Conservation (phyloP, 2,888 invertebrate genomes). For the Auanema sp. region DNA sequence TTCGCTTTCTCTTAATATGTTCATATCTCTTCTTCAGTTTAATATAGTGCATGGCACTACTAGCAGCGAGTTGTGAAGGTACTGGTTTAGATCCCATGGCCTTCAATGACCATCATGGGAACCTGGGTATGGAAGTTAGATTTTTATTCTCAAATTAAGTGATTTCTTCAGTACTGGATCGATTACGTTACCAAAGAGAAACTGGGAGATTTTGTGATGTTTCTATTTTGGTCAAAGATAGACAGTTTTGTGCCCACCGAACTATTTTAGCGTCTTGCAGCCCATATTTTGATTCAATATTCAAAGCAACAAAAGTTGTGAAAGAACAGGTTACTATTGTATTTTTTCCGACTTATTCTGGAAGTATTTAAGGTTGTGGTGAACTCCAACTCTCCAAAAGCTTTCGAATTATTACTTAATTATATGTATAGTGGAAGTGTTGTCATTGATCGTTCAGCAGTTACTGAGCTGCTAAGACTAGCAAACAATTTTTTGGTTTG, state of each 20-base stretch:
- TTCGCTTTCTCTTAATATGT: too few species aligned
- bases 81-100: conserved; percentile 64
- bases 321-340: conserved; percentile 31
- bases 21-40: too few species aligned
- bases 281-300: conserved; percentile 73
- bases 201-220: conserved; percentile 72
- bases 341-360: too few species aligned
- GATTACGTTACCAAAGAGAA: conserved; percentile 69
- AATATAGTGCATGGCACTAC: neutral
- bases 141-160: neutral
- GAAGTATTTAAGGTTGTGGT: conserved; percentile 67
- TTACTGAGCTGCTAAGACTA: conserved; percentile 72
- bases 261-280: conserved; percentile 73
- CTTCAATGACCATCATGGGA: conserved; percentile 66
- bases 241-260: conserved; percentile 72
- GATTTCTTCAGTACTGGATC: conserved; percentile 64
- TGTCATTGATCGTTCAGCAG: conserved; percentile 71
- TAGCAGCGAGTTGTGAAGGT: conserved; percentile 51
- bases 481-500: conserved; percentile 73
- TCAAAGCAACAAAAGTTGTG: conserved; percentile 68
- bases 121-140: conserved; percentile 34
- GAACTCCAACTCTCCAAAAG: conserved; percentile 70
- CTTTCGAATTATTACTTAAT: conserved; percentile 71
- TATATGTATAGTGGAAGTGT: conserved; percentile 75
- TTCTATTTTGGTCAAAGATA: conserved; percentile 71